Conservation (phyloP, 2,113 vertebrate genomes). For the Notechis scutatus region DNA sequence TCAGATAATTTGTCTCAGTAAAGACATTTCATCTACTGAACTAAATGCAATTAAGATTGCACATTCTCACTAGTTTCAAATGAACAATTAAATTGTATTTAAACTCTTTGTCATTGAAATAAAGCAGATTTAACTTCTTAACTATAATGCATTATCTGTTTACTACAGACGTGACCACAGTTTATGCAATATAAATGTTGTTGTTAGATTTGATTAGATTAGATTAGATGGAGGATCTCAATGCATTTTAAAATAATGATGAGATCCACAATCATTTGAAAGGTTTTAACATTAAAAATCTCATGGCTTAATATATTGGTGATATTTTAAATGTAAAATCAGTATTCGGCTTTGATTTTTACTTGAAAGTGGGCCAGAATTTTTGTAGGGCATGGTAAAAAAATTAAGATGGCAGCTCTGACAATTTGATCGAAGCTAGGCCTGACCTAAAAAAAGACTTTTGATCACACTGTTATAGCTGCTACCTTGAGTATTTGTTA, state of each 20-base stretch:
- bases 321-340: neutral
- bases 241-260: neutral
- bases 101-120: neutral
- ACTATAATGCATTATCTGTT: neutral
- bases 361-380: neutral
- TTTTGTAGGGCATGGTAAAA: neutral
- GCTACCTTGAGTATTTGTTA: neutral
- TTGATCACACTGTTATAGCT: neutral
- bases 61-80: neutral
- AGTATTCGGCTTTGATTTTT: neutral
- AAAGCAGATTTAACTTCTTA: neutral
- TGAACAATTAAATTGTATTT: neutral
- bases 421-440: neutral
- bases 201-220: too few species aligned
- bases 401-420: neutral
- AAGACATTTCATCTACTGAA: neutral
- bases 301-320: neutral
- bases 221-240: neutral
- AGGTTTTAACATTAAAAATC: neutral
- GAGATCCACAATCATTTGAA: neutral
- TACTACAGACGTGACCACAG: neutral
- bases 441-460: neutral
- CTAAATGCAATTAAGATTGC: neutral
- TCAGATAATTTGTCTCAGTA: neutral
- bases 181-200: neutral